Evolutionary conservation across 2,888 invertebrate genomes (phyloP).

Genomic region (Vandiemenella viatica): DNA sequence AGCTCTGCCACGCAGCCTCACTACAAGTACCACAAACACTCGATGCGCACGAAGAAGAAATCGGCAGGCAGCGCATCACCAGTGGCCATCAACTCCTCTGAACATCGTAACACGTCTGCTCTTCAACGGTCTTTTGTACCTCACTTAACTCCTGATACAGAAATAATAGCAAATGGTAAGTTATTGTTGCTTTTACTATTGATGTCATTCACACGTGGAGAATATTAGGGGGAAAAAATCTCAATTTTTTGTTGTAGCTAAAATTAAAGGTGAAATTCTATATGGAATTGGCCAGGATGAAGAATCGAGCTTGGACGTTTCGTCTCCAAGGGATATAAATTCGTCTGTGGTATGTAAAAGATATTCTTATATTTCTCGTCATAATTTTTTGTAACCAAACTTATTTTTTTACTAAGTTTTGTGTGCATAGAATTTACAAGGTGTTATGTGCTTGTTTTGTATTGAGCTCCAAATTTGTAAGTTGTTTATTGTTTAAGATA

Average conservation of each 20-base stretch:
- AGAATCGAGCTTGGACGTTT: conserved; percentile 48
- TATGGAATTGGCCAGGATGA: conserved; percentile 38
- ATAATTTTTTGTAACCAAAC: neutral
- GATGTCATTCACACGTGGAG: too few species aligned
- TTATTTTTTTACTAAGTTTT: neutral
- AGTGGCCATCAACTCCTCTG: neutral
- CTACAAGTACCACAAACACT: conserved; percentile 30
- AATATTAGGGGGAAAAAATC: too few species aligned
- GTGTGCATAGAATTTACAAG: neutral
- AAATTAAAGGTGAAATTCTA: conserved; percentile 16
- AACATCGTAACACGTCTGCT: neutral
- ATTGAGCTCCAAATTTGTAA: too few species aligned
- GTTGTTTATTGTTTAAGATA: too few species aligned
- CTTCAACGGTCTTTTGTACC: neutral
- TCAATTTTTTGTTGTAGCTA: conserved; percentile 10
- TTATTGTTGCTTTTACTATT: too few species aligned
- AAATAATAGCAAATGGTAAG: neutral
- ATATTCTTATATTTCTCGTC: neutral
- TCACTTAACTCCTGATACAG: neutral
- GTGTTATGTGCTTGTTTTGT: too few species aligned
- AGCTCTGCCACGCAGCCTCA: conserved; percentile 22
- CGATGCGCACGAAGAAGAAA: conserved; percentile 30
- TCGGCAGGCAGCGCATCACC: conserved; percentile 12
- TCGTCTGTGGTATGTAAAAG: conserved; percentile 38
- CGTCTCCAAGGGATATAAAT: conserved; percentile 48